Conservation (phyloP, 1,140 invertebrate genomes). For the Leptinotarsa lineolata region DNA sequence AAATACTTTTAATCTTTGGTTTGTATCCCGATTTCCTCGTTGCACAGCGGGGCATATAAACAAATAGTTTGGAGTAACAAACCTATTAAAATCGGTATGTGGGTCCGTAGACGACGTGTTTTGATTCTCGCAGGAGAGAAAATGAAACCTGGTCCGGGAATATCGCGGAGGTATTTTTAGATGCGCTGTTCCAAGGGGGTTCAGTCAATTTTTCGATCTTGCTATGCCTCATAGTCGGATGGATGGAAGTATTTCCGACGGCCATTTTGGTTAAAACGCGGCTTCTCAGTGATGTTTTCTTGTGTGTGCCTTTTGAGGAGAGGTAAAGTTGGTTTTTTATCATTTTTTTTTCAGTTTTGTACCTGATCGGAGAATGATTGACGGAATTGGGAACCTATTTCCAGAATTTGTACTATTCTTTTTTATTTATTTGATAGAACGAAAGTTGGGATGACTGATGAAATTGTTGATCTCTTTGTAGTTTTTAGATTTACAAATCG, state of each 20-base stretch:
- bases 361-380: no score
- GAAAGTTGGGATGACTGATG: no score
- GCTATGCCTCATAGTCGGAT: not conserved
- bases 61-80: constrained; percentile 16
- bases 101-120: not conserved
- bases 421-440: no score
- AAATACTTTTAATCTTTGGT: constrained; percentile 5
- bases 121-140: not conserved
- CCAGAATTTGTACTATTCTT: no score
- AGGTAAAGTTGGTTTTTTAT: no score
- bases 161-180: not conserved
- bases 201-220: not conserved
- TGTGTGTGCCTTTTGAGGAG: not conserved
- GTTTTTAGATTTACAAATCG: no score
- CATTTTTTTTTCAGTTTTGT: no score
- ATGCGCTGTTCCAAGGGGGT: not conserved
- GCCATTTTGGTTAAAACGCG: not conserved
- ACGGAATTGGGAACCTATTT: no score
- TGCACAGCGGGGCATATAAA: not conserved
- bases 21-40: not conserved
- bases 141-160: not conserved
- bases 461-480: no score
- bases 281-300: not conserved
- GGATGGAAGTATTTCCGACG: no score
- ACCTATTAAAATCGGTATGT: constrained; percentile 18